A percentile compares a stretch with the other conserved stretches of the same genome.
phyloP scores from a whole-genome alignment of 1,140 invertebrate genomes.

The Sitobion miscanthi region DNA sequence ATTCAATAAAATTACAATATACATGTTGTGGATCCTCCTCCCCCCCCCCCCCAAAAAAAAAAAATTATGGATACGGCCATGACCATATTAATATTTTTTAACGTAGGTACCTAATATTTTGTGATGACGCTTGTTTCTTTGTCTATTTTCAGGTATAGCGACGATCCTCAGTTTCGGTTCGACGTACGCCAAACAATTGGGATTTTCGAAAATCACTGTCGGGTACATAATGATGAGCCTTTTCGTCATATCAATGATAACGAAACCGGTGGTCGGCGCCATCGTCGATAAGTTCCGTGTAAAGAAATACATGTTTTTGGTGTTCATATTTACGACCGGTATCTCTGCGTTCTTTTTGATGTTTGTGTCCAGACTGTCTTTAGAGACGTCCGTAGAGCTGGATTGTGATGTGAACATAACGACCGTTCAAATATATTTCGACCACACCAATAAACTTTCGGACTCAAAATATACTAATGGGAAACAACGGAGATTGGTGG shows the following conservation, averaged over 20 bases:
- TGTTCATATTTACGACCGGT: slow-evolving; percentile 63
- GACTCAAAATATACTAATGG: neutral
- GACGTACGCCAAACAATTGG: slow-evolving; percentile 80
- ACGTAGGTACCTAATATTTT: neutral
- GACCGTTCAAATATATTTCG: neutral
- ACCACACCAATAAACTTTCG: neutral
- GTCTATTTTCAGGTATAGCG: slow-evolving; percentile 71
- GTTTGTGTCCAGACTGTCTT: neutral
- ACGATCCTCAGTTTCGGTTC: slow-evolving; percentile 82
- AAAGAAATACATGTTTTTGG: slow-evolving; percentile 76
- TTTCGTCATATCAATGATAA: slow-evolving; percentile 78
- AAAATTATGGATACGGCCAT: no score
- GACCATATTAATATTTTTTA: no score
- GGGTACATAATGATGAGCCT: slow-evolving; percentile 79
- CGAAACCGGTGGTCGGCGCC: slow-evolving; percentile 79
- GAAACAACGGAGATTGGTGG: neutral
- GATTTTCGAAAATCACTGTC: slow-evolving; percentile 77
- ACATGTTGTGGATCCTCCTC: no score
- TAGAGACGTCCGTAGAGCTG: neutral
- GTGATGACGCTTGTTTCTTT: neutral
- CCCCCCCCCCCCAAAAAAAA: no score
- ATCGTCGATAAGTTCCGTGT: slow-evolving; percentile 79
- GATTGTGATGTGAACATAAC: neutral
- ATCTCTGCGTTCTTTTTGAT: neutral
- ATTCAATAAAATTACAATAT: no score